These are phyloP conservation scores for Gandaritis pyraliata DNA, from an alignment of 2,888 invertebrate species.

Conservation along the genomic window DNA sequence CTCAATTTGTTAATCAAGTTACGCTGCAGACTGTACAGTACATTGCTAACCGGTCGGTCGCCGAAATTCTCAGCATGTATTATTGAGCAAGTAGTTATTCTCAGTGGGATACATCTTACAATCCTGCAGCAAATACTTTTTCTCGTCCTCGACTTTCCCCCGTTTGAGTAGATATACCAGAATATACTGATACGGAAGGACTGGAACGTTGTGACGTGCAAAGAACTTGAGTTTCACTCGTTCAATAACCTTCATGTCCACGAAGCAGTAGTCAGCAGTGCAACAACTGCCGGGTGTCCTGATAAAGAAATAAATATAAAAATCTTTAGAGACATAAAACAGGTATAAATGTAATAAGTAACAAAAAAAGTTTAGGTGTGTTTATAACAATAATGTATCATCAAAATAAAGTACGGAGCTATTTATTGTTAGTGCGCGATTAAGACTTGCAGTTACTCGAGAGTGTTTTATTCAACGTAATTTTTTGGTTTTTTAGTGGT, in stretches of 20 bases:
- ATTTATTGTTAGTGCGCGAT: too few species aligned
- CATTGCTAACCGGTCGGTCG: neutral
- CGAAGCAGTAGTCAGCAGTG: constrained; percentile 78
- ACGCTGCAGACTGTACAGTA: too few species aligned
- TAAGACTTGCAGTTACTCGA: too few species aligned
- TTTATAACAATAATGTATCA: too few species aligned
- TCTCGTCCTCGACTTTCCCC: constrained; percentile 71
- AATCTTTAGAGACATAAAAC: too few species aligned
- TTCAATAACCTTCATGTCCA: constrained; percentile 80
- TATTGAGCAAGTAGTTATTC: constrained; percentile 69
- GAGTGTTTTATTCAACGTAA: too few species aligned
- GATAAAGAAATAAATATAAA: constrained; percentile 30
- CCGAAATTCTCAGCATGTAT: constrained; percentile 59
- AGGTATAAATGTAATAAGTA: too few species aligned
- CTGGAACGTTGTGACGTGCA: constrained; percentile 76
- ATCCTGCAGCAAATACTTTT: constrained; percentile 76
- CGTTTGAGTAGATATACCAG: constrained; percentile 72
- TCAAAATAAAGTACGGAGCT: too few species aligned
- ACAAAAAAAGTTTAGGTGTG: too few species aligned
- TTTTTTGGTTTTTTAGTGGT: too few species aligned
- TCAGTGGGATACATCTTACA: constrained; percentile 66
- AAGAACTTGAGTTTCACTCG: constrained; percentile 75
- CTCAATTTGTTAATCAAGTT: too few species aligned
- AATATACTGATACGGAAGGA: constrained; percentile 78
- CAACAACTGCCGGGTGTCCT: constrained; percentile 80